A percentile compares a stretch with the other conserved stretches of the same genome.
phyloP scores from a whole-genome alignment of 1,140 invertebrate species.

The Laupala kohalensis region DNA sequence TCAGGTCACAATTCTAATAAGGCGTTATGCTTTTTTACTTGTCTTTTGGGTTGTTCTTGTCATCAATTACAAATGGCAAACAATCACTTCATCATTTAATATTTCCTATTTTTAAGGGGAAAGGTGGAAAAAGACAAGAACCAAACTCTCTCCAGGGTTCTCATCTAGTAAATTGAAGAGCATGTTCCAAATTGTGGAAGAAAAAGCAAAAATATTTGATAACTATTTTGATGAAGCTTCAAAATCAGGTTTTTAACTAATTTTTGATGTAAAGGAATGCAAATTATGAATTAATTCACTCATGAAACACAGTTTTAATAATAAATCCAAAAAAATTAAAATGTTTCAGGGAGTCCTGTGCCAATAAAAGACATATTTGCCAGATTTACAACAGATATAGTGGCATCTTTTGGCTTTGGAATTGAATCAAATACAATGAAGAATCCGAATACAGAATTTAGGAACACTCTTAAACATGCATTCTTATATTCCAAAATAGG shows the following conservation, averaged over 20 bases:
- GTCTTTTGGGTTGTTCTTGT: too few species aligned
- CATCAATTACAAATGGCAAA: too few species aligned
- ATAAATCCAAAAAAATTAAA: too few species aligned
- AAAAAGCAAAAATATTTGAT: background rate
- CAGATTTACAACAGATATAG: background rate
- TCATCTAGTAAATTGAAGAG: background rate
- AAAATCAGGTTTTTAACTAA: too few species aligned
- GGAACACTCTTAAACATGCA: background rate
- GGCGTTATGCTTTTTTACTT: too few species aligned
- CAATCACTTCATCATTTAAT: too few species aligned
- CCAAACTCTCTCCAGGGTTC: background rate
- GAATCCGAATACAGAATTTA: background rate
- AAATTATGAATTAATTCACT: background rate
- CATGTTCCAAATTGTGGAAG: background rate
- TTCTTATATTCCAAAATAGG: background rate
- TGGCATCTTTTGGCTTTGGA: background rate
- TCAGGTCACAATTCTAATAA: too few species aligned
- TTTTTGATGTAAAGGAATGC: background rate
- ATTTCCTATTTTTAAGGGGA: background rate
- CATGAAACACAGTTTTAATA: background rate
- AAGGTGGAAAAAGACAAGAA: background rate
- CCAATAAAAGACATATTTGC: background rate
- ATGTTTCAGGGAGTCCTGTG: too few species aligned
- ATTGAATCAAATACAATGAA: background rate
- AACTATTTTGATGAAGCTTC: too few species aligned